Percentiles rank a stretch among this genome's conserved stretches.
Conservation (phyloP, 2,888 invertebrate genomes). For the Gandaritis pyraliata region DNA sequence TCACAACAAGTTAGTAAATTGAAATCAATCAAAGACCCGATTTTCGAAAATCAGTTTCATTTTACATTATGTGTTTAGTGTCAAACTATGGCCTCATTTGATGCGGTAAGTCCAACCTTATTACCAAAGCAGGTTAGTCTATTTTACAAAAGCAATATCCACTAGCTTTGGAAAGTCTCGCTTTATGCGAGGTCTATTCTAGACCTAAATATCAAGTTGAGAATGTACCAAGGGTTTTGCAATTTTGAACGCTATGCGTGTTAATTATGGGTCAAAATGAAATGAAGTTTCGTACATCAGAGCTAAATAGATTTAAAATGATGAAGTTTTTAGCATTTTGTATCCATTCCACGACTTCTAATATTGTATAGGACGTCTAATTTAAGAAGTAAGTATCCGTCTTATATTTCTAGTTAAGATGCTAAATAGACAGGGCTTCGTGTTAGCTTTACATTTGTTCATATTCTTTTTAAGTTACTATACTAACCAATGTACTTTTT, state of each 20-base stretch:
- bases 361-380: constrained; percentile 76
- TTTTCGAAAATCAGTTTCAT: too few relatives aligned
- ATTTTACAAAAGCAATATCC: constrained; percentile 11
- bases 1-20: neutral
- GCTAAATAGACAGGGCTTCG: constrained; percentile 39
- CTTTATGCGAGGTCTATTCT: constrained; percentile 10
- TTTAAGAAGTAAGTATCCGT: constrained; percentile 77
- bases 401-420: constrained; percentile 76
- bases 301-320: constrained; percentile 33
- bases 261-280: constrained; percentile 18
- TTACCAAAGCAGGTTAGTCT: neutral
- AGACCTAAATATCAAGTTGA: constrained; percentile 1
- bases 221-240: constrained; percentile 7
- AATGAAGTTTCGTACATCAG: constrained; percentile 6
- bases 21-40: too few relatives aligned
- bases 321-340: constrained; percentile 75
- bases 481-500: too few relatives aligned
- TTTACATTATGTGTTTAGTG: constrained; percentile 43
- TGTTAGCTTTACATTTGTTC: constrained; percentile 18
- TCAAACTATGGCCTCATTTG: constrained; percentile 23
- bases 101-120: constrained; percentile 17
- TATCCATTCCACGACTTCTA: constrained; percentile 78
- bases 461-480: too few relatives aligned
- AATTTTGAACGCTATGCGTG: constrained; percentile 10
- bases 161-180: neutral